A percentile compares a stretch with the other conserved stretches of the same genome.
phyloP scores from a whole-genome alignment of 2,113 vertebrate genomes.

The Dissostichus mawsoni region DNA sequence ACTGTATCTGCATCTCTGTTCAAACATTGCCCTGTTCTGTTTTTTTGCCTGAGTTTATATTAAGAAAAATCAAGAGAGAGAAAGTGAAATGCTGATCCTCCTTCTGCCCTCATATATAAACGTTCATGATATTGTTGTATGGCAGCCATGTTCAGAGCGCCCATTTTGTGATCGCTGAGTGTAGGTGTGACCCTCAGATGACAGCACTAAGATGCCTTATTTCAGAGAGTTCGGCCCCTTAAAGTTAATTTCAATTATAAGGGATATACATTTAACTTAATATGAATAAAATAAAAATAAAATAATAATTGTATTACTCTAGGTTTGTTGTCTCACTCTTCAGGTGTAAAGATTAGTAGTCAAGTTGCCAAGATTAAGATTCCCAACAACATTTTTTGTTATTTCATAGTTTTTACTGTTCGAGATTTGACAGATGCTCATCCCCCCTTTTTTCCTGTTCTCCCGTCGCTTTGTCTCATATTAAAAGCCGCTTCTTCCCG shows the following conservation, averaged over 20 bases:
- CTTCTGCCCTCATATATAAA: not conserved
- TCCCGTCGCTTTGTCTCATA: not conserved
- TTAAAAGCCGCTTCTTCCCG: conserved; percentile 53
- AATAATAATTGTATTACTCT: conserved; percentile 34
- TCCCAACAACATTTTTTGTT: not conserved
- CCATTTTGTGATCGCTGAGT: conserved; percentile 19
- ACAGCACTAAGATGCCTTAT: conserved; percentile 81
- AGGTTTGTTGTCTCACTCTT: conserved; percentile 27
- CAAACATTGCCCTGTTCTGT: conserved; percentile 22
- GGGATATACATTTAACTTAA: conserved; percentile 39
- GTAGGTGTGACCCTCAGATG: conserved; percentile 34
- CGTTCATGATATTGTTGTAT: conserved; percentile 22
- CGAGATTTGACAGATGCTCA: not conserved
- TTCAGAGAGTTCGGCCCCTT: conserved; percentile 55
- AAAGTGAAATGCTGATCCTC: not conserved
- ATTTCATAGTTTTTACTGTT: not conserved
- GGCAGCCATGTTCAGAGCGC: conserved; percentile 41
- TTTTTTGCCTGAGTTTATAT: conserved; percentile 13
- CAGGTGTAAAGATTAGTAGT: conserved; percentile 9
- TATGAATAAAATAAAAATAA: conserved; percentile 51
- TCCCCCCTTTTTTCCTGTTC: not conserved
- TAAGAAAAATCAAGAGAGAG: conserved; percentile 5
- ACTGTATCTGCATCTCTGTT: conserved; percentile 18
- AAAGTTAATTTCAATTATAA: conserved; percentile 44
- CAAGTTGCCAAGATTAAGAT: conserved; percentile 25